Evolutionary conservation across 1,140 invertebrate species (phyloP).

Genomic region (Psix sp.): DNA sequence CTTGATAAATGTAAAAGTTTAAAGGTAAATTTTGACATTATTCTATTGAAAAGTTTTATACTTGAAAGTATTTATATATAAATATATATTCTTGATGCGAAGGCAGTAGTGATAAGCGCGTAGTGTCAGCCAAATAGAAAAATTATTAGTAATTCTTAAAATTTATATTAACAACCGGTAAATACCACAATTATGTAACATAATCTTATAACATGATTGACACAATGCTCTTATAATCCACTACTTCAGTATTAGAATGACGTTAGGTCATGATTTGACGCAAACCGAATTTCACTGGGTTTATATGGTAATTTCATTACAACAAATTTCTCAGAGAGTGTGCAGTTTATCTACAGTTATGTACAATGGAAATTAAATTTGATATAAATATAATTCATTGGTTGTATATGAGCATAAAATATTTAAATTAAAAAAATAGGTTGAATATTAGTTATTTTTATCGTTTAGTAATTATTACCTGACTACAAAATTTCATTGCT

Average conservation of each 20-base stretch:
- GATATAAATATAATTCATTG: too few relatives aligned
- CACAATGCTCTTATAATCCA: slow-evolving; percentile 64
- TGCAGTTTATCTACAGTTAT: neutral
- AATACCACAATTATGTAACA: slow-evolving; percentile 57
- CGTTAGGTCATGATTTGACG: slow-evolving; percentile 48
- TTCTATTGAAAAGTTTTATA: too few relatives aligned
- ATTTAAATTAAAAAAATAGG: too few relatives aligned
- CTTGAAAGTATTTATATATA: too few relatives aligned
- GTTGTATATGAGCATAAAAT: too few relatives aligned
- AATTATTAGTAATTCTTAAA: slow-evolving; percentile 55
- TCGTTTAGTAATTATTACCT: too few relatives aligned
- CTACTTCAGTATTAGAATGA: slow-evolving; percentile 49
- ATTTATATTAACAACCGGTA: slow-evolving; percentile 43
- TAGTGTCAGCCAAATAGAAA: slow-evolving; percentile 47
- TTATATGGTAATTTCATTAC: slow-evolving; percentile 29
- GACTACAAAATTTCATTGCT: too few relatives aligned
- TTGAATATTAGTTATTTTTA: too few relatives aligned
- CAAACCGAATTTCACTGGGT: slow-evolving; percentile 31
- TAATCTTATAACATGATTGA: slow-evolving; percentile 63
- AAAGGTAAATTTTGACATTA: too few relatives aligned
- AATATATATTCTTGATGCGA: too few relatives aligned
- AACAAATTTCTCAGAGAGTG: slow-evolving; percentile 9
- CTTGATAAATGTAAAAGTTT: too few relatives aligned
- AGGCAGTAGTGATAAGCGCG: slow-evolving; percentile 51
- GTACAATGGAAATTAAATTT: too few relatives aligned